Evolutionary conservation across 1,140 invertebrate species (phyloP).

Genomic region (Gyrodactylus bullatarudis): DNA sequence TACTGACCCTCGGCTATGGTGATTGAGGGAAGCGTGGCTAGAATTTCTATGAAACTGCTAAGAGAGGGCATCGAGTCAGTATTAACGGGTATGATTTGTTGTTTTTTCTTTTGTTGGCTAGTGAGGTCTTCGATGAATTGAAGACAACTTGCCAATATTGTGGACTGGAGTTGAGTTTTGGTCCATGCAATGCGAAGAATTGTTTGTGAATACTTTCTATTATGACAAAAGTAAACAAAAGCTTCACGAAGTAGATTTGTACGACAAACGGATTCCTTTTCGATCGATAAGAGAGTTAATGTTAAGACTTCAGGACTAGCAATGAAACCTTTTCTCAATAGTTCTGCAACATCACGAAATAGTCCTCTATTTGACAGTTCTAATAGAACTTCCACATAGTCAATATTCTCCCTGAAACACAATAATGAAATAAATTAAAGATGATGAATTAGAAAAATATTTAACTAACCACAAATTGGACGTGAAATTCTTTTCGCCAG

Average conservation of each 20-base stretch:
- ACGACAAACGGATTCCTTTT: background rate
- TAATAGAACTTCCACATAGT: background rate
- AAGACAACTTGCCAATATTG: background rate
- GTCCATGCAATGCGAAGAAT: background rate
- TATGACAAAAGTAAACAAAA: background rate
- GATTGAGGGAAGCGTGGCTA: background rate
- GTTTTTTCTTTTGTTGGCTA: background rate
- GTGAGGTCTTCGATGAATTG: background rate
- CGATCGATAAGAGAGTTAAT: background rate
- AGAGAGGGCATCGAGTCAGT: background rate
- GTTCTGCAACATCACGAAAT: background rate
- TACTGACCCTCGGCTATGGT: too few species aligned
- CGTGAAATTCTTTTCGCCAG: background rate
- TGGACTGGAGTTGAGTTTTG: background rate
- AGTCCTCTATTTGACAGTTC: background rate
- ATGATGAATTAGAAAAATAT: background rate
- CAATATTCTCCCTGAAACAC: background rate
- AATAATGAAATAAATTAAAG: background rate
- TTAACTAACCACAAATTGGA: background rate
- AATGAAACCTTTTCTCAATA: background rate
- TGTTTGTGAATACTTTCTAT: background rate
- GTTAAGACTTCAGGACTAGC: background rate
- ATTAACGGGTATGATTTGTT: background rate
- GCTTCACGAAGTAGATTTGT: background rate
- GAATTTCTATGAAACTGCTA: background rate